Base-by-base conservation (phyloP, 2,113 vertebrate genomes). In the Ctenodactylus gundi region DNA sequence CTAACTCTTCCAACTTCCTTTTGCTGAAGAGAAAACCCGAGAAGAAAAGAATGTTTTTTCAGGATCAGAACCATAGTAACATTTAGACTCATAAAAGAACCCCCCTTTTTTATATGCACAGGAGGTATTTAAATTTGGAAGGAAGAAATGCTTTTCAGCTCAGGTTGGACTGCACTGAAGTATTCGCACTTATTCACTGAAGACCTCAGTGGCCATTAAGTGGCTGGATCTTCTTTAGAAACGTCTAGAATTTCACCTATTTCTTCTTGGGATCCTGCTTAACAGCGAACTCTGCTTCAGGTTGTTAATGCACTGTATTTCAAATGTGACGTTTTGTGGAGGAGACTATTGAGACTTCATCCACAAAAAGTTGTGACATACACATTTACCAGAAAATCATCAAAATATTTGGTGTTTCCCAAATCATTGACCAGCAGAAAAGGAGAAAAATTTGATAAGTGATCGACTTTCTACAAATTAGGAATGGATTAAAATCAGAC, bases 111-210 rank as follows among this genome's bases (percentile, higher is more conserved):
- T 46, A 98, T 98, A 97, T 97, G 97, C 97, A 97, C 98, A 98
- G 97, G 94, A 72, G 91, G 97, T 97, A 98, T 98, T 98, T 98
- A 97, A 97, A 97, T 97, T 97, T 98, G 98, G 97, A 98, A 96
- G 94, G 96, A 97, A 98, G 95, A 97, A 95, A 95, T 98, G 94
- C 95, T 96, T 97, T 96, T 96, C 95, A 96, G 96, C 98, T 97
- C 98, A 97, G 93, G 94, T 98, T 98, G 98, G 98, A 98, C 98
- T 94, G 95, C 96, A 72, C 94, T 97, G 97, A 97, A 98, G 95
- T 97, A 98, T 97, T 98, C 98, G 98, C 98, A 98, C 98, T 97
- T 98, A 97, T 97, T 97, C 94, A 98, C 94, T 95, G 96, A 98
- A 97, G 98, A 98, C 97, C 97, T 97, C 97, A 95, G 97, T 97